A percentile compares a stretch with the other conserved stretches of the same genome.
Evolutionary conservation across 2,888 invertebrate species (phyloP).

Genomic region (Apotomis capreana): DNA sequence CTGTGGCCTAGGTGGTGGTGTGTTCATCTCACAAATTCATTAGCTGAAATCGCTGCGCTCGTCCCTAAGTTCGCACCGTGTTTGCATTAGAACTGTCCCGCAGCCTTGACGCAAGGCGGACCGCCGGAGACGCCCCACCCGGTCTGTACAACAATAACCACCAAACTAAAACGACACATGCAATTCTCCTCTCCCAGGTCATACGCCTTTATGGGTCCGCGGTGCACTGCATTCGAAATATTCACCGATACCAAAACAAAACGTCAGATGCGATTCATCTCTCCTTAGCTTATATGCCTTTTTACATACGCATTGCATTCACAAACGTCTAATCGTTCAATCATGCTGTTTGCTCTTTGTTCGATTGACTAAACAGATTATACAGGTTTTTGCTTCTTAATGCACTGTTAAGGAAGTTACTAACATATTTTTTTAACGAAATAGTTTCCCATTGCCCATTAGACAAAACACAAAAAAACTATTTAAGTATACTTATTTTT

Average conservation of each 20-base stretch:
- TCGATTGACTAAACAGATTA: slow-evolving; percentile 24
- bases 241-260: background rate
- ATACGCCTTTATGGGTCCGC: too few relatives aligned
- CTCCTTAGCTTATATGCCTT: background rate
- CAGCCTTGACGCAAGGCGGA: slow-evolving; percentile 41
- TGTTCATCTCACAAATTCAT: background rate
- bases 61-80: slow-evolving; percentile 1
- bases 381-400: slow-evolving; percentile 17
- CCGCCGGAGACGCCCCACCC: slow-evolving; percentile 23
- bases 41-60: slow-evolving; percentile 11
- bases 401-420: slow-evolving; percentile 24
- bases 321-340: slow-evolving; percentile 22
- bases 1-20: too few relatives aligned
- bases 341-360: slow-evolving; percentile 25
- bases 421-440: background rate
- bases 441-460: background rate
- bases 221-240: slow-evolving; percentile 16
- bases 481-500: too few relatives aligned
- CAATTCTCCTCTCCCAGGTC: background rate
- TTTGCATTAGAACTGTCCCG: slow-evolving; percentile 36
- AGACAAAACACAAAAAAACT: too few relatives aligned
- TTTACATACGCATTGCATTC: slow-evolving; percentile 5
- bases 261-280: background rate
- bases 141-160: slow-evolving; percentile 6
- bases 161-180: too few relatives aligned